Conservation (phyloP, 2,113 vertebrate genomes). For the Muscicapa adusta region DNA sequence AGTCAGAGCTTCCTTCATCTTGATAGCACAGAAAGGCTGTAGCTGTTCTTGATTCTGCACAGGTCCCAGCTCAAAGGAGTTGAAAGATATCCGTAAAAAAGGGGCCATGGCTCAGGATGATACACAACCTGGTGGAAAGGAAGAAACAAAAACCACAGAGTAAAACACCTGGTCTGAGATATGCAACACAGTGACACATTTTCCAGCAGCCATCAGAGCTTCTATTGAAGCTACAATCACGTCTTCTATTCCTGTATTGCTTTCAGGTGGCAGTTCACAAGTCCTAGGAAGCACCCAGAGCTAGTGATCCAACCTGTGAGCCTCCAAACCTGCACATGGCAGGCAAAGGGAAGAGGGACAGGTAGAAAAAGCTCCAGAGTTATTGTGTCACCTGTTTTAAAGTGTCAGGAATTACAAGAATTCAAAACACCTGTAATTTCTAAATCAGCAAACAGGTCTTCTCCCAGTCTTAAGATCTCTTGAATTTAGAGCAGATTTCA, state of each 20-base stretch:
- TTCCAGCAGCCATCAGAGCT: background rate
- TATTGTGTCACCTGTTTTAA: background rate
- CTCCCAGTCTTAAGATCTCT: background rate
- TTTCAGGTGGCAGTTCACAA: background rate
- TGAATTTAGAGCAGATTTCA: background rate
- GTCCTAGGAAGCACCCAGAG: background rate
- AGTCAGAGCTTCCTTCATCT: slow-evolving; percentile 91
- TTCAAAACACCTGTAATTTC: background rate
- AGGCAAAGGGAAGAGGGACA: background rate
- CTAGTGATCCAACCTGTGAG: background rate
- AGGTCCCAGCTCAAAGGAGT: slow-evolving; percentile 86
- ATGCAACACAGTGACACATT: background rate
- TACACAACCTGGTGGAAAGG: background rate
- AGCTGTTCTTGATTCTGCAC: slow-evolving; percentile 70
- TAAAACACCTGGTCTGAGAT: background rate
- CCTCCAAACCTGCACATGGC: background rate
- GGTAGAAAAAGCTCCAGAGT: background rate
- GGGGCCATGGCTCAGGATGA: slow-evolving; percentile 83
- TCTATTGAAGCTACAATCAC: background rate
- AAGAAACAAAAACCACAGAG: background rate
- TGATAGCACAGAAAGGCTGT: slow-evolving; percentile 91
- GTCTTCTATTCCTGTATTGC: background rate
- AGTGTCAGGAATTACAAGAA: background rate
- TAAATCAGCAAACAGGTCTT: background rate
- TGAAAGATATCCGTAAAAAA: slow-evolving; percentile 93